Conservation (phyloP, 2,113 vertebrate genomes). For the Mustela nigripes region DNA sequence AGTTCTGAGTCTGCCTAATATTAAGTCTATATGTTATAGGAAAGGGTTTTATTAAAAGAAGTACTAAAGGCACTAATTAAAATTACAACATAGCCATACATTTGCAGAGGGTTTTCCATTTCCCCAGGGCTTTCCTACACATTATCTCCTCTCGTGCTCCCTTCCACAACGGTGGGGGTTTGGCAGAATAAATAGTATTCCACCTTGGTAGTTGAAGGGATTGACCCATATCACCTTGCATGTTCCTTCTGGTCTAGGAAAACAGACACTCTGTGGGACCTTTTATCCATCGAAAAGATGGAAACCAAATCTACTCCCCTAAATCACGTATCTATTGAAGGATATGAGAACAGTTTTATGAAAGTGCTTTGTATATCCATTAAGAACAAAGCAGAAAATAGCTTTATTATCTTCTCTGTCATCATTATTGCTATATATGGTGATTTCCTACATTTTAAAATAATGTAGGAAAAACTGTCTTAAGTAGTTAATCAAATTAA, state of each 20-base stretch:
- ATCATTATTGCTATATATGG: not conserved
- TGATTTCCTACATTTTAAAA: not conserved
- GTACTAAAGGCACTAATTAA: not conserved
- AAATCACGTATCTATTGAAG: not conserved
- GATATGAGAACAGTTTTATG: not conserved
- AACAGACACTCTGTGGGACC: not conserved
- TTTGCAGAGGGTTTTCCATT: not conserved
- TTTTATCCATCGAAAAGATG: not conserved
- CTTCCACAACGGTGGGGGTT: not conserved
- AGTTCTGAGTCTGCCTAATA: not conserved
- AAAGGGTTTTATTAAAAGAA: not conserved
- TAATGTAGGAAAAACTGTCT: not conserved
- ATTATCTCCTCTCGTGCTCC: not conserved
- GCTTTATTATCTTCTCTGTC: not conserved
- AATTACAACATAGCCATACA: not conserved
- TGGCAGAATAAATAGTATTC: not conserved
- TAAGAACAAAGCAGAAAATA: too few relatives aligned
- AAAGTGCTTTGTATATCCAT: not conserved
- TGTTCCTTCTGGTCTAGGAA: not conserved
- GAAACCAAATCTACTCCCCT: not conserved
- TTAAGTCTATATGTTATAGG: not conserved
- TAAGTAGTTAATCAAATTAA: not conserved
- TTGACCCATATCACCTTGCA: not conserved
- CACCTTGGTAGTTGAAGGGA: not conserved
- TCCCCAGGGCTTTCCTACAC: not conserved